Evolutionary conservation across 2,113 vertebrate genomes (phyloP).

Genomic region (Ptyas mucosa): DNA sequence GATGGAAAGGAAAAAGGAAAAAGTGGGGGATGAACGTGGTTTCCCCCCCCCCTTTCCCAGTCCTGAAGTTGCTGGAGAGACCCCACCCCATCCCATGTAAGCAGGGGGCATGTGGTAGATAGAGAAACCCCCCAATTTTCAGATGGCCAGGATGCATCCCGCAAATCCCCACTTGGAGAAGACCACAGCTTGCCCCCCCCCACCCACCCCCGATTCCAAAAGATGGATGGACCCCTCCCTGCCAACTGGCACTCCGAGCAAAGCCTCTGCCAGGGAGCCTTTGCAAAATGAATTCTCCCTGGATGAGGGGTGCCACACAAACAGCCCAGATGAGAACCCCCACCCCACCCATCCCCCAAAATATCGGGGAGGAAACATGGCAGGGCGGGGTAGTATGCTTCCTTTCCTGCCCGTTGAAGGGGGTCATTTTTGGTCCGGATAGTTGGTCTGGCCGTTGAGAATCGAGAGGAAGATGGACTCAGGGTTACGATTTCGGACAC

Average conservation of each 20-base stretch:
- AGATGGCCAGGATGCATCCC: neutral
- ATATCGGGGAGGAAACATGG: neutral
- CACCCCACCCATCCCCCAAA: neutral
- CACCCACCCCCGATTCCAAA: neutral
- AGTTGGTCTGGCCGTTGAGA: neutral
- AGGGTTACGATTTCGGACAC: neutral
- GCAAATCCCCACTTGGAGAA: neutral
- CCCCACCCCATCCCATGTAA: neutral
- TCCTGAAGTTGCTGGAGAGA: neutral
- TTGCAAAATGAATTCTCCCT: neutral
- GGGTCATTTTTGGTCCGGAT: neutral
- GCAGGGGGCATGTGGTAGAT: neutral
- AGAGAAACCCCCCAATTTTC: neutral
- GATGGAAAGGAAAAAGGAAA: neutral
- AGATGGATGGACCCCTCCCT: neutral
- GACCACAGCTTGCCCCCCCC: conserved; percentile 21
- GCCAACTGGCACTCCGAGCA: neutral
- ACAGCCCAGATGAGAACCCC: neutral
- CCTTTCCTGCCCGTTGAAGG: neutral
- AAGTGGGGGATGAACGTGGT: neutral
- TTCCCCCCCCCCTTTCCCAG: neutral
- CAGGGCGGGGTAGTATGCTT: neutral
- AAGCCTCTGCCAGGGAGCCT: neutral
- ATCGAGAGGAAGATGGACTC: neutral
- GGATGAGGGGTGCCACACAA: neutral